These are phyloP conservation scores for Plodia interpunctella DNA, from an alignment of 1,140 invertebrate species.

Conservation along the genomic window DNA sequence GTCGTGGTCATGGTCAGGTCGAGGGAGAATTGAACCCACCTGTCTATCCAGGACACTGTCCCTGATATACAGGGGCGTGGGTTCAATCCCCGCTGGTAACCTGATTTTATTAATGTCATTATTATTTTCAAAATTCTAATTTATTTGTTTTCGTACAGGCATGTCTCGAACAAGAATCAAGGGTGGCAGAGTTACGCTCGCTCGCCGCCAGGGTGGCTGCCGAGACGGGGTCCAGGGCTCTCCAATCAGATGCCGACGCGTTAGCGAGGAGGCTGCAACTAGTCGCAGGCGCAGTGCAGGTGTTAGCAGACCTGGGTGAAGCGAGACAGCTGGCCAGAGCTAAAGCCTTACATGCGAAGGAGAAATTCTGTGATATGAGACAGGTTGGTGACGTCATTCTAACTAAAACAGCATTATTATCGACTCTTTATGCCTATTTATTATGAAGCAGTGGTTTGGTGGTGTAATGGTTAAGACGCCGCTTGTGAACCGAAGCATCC, in stretches of 20 bases:
- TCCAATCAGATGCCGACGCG: slow-evolving; percentile 87
- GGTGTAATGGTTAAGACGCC: no score
- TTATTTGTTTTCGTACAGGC: slow-evolving; percentile 71
- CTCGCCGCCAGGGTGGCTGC: slow-evolving; percentile 86
- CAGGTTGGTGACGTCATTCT: slow-evolving; percentile 34
- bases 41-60: no score
- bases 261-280: slow-evolving; percentile 86
- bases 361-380: slow-evolving; percentile 63
- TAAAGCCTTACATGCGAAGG: slow-evolving; percentile 62
- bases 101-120: neutral
- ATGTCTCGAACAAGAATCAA: slow-evolving; percentile 85
- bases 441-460: no score
- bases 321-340: slow-evolving; percentile 62
- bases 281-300: slow-evolving; percentile 84
- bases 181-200: slow-evolving; percentile 85
- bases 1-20: no score
- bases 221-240: slow-evolving; percentile 83
- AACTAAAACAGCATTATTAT: no score
- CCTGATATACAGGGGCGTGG: no score
- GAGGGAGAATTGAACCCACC: no score
- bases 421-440: no score
- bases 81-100: no score
- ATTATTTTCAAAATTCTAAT: neutral
- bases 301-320: slow-evolving; percentile 86
- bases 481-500: no score